Evolutionary conservation across 2,888 invertebrate species (phyloP).

Genomic region (Nipponacmea schrenckii): DNA sequence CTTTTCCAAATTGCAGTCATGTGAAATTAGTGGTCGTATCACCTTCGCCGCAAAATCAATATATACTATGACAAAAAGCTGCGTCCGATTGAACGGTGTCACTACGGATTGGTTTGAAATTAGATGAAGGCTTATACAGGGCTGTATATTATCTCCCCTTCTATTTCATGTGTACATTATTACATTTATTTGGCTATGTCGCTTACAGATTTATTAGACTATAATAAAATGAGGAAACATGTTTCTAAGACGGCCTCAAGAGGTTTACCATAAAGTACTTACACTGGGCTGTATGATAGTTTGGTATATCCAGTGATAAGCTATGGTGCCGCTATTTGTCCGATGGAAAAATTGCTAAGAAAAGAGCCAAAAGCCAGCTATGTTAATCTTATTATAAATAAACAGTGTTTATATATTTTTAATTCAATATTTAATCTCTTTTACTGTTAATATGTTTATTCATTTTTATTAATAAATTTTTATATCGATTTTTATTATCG

Average conservation of each 20-base stretch:
- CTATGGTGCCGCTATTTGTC: conserved; percentile 13
- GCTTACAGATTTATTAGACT: background rate
- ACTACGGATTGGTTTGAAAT: conserved; percentile 9
- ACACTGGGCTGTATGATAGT: background rate
- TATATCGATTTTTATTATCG: too few species aligned
- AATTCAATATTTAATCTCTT: too few species aligned
- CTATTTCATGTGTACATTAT: conserved; percentile 6
- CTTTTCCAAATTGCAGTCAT: background rate
- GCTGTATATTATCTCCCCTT: conserved; percentile 10
- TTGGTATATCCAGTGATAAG: background rate
- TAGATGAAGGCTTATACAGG: conserved; percentile 6
- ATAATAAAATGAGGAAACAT: too few species aligned
- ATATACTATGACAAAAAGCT: background rate
- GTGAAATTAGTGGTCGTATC: conserved; percentile 1
- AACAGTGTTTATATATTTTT: too few species aligned
- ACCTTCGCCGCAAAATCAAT: background rate
- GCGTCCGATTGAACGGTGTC: background rate
- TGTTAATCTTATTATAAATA: too few species aligned
- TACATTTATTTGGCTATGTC: conserved; percentile 26
- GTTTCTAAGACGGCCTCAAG: too few species aligned
- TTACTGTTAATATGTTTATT: too few species aligned
- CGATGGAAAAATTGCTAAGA: too few species aligned
- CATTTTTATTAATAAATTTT: too few species aligned
- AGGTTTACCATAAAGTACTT: conserved; percentile 12
- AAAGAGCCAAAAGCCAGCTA: too few species aligned